Evolutionary conservation across 1,140 invertebrate genomes (phyloP), one percentile per base, ranked within the genome.

Genomic region (Calliphora vicina): DNA sequence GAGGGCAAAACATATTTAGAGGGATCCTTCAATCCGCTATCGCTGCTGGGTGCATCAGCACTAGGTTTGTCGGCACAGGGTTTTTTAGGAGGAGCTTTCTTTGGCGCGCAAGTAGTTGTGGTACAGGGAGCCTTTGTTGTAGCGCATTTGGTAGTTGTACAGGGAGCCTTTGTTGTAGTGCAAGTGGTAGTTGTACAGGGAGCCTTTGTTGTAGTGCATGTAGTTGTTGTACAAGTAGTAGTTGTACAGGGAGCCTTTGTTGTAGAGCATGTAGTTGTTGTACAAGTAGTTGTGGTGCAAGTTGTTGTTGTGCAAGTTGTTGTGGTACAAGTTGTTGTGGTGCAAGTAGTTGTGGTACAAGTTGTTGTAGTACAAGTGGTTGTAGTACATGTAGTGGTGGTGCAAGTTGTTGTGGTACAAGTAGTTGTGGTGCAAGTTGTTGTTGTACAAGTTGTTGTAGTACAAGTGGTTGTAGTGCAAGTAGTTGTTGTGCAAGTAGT

Each of bases 61-160:
- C 35, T 80, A 43, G 20, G 29, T 50, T 61, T 20, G 6, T 27
- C 9, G 15, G 17, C 17, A n/a, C n/a, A n/a, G n/a, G 35, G 23
- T 20, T 71, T 76, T 15, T 26, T 76, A 10, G 45, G 67, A 4
- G 45, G 15, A 29, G 45, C 23, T 4, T 50, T 67, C 45, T n/a
- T n/a, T n/a, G n/a, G n/a, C n/a, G n/a, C n/a, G n/a, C n/a, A n/a
- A n/a, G n/a, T n/a, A n/a, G 82, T 67, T 20, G 43, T 35, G 42
- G 71, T 67, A 20, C 29, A 82, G 2, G 74, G 74, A 20, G 74
- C 61, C 17, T 83, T 0, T 26, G 71, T 73, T 3, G 82, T 82
- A 0, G 83, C 81, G 0, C 83, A 85, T 0, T 84, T 84, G 0
- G 84, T 84, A 0, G 83, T 81, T 0, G 83, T 83, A 0, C 82